These are phyloP conservation scores for Keiferia lycopersicella DNA, from an alignment of 2,888 invertebrate species.

Conservation along the genomic window DNA sequence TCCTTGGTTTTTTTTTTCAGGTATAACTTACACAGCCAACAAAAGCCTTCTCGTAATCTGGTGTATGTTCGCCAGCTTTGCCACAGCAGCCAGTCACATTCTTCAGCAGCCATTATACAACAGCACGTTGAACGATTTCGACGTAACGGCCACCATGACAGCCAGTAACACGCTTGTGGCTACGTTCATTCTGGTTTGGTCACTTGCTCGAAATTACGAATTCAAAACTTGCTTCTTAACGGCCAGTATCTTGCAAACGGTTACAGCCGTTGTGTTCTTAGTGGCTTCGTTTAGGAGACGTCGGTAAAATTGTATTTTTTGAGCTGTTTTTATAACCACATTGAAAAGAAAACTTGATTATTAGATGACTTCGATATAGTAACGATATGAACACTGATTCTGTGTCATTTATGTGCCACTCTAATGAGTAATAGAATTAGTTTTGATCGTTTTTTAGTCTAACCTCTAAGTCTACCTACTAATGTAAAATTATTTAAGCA, in stretches of 20 bases:
- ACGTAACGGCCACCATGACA: slow-evolving; percentile 70
- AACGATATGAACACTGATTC: no score
- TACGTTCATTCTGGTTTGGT: slow-evolving; percentile 61
- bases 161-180: slow-evolving; percentile 67
- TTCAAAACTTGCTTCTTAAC: slow-evolving; percentile 67
- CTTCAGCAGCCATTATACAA: slow-evolving; percentile 70
- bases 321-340: no score
- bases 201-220: slow-evolving; percentile 60
- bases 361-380: no score
- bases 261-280: slow-evolving; percentile 63
- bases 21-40: slow-evolving; percentile 60
- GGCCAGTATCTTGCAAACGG: slow-evolving; percentile 61
- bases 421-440: no score
- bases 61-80: slow-evolving; percentile 70
- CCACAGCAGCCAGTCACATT: slow-evolving; percentile 64
- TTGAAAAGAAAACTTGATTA: no score
- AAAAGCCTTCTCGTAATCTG: slow-evolving; percentile 66
- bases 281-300: slow-evolving; percentile 63
- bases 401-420: no score
- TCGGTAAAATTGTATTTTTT: slow-evolving; percentile 38
- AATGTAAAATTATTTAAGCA: no score
- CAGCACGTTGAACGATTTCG: slow-evolving; percentile 70
- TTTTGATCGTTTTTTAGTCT: no score
- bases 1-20: slow-evolving; percentile 44
- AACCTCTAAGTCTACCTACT: no score